Evolutionary conservation across 2,888 invertebrate genomes (phyloP).

Genomic region (Xanthia icteritia): DNA sequence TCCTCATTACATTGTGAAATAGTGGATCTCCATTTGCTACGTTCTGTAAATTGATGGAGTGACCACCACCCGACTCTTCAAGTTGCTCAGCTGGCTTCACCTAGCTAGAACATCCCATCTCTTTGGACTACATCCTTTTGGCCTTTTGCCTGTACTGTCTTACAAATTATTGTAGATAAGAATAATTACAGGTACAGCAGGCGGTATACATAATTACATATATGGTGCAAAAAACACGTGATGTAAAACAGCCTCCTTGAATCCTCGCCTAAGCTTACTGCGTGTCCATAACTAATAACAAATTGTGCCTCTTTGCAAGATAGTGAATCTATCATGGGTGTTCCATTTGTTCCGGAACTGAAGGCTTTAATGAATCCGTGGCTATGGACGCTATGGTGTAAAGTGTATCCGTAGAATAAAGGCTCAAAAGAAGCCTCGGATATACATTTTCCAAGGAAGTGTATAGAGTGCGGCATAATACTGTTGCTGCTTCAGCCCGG

Average conservation of each 20-base stretch:
- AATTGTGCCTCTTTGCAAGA: constrained; percentile 28
- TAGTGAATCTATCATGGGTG: constrained; percentile 15
- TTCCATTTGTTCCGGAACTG: constrained; percentile 36
- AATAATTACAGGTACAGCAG: neutral
- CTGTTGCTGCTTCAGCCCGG: too few relatives aligned
- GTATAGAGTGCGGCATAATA: too few relatives aligned
- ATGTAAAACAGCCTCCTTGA: neutral
- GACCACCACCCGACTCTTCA: too few relatives aligned
- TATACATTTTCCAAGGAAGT: too few relatives aligned
- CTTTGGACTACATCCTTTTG: neutral
- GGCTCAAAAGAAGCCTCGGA: neutral
- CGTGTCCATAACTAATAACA: constrained; percentile 34
- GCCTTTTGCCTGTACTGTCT: neutral
- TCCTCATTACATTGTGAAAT: neutral
- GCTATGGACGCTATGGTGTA: neutral
- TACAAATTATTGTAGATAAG: neutral
- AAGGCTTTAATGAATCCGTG: constrained; percentile 18
- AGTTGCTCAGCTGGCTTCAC: neutral
- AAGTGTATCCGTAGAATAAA: neutral
- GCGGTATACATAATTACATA: too few relatives aligned
- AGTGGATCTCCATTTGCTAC: constrained; percentile 4
- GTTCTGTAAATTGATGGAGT: neutral
- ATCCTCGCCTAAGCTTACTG: neutral
- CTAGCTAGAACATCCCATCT: too few relatives aligned
- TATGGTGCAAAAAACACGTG: too few relatives aligned